Evolutionary conservation across 1,140 invertebrate genomes (phyloP), one percentile per base, ranked within the genome.

Genomic region (Zaprionus taronus): DNA sequence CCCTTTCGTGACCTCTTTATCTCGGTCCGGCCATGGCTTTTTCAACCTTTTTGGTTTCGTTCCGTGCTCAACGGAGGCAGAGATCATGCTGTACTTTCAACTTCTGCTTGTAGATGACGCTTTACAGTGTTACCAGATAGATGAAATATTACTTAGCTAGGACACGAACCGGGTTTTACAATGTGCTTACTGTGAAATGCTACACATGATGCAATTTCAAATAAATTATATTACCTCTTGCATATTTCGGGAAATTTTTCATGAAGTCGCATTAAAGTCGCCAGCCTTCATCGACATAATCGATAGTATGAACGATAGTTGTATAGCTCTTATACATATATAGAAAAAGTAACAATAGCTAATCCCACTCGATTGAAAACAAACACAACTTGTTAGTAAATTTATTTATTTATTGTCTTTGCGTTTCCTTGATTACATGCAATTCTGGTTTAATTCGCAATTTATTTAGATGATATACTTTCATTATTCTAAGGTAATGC

Each of bases 371-470:
- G 47, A 51, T 51, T 51, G 20, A 51, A 14, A 51, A 51, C 47
- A 51, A 56, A 36, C n/a, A 20, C 56, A n/a, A 28, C 26, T 75
- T 75, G 72, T 75, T 75, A 75, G 72, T 75, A 75, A 38, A 47
- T 69, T 69, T 69, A 69, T 69, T 74, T 63, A 69, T 69, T 74
- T 56, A 61, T 73, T 36, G 22, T 36, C 17, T 24, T 64, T 72
- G 15, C 53, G 22, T 73, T 67, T 49, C 31, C 12, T 60, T 63
- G 38, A 64, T 63, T 71, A 55, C 53, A 55, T 22, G 53, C 49
- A 5, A 20, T 53, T 53, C 22, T 53, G 5, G n/a, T 47, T 47
- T 51, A 51, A 51, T 51, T 51, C 47, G 47, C 22, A 24, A 51
- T 51, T 56, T 22, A 56, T 56, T 56, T 56, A 56, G 53, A 26